Conservation (phyloP, 2,113 vertebrate species). For the Amazona vittata region DNA sequence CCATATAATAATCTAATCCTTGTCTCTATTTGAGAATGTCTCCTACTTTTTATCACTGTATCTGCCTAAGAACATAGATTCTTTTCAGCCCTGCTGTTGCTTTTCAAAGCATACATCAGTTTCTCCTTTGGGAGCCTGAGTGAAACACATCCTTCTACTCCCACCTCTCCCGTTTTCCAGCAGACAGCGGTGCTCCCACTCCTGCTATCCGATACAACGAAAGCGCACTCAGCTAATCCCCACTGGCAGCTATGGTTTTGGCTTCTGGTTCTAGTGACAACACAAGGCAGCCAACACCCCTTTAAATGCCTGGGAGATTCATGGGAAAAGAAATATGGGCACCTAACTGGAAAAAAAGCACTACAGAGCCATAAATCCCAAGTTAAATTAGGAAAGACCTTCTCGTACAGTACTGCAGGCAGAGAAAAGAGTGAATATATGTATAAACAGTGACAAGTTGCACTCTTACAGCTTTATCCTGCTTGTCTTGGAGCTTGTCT, state of each 20-base stretch:
- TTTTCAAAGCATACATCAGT: neutral
- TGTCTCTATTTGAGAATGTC: neutral
- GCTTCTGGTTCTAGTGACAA: neutral
- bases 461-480: neutral
- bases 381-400: constrained; percentile 21
- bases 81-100: neutral
- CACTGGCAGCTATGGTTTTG: neutral
- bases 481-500: neutral
- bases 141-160: neutral
- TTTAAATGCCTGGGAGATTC: constrained; percentile 4
- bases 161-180: neutral
- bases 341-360: constrained; percentile 29
- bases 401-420: neutral
- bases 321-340: constrained; percentile 30
- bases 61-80: neutral
- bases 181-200: neutral
- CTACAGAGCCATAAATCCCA: neutral
- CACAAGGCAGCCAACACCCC: neutral
- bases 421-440: neutral
- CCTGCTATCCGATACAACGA: neutral
- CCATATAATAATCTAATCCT: neutral
- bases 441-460: neutral
- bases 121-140: neutral
- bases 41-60: neutral
- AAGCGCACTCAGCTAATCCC: neutral